phyloP scores from a whole-genome alignment of 2,888 invertebrate genomes.

The Liposcelis brunnea region DNA sequence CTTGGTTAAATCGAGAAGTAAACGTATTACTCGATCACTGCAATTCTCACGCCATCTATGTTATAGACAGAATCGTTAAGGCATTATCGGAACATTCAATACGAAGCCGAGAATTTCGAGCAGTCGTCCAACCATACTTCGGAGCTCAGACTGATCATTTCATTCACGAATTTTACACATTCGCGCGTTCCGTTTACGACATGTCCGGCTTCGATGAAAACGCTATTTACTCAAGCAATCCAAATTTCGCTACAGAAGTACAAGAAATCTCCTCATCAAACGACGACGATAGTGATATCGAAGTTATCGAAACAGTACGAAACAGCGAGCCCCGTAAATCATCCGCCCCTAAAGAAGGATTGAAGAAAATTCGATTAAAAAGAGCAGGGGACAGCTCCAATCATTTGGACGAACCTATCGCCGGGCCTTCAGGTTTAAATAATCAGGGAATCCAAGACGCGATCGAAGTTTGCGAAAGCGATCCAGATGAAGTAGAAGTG shows the following conservation, averaged over 20 bases:
- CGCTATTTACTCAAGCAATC: constrained; percentile 27
- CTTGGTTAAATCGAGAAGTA: constrained; percentile 78
- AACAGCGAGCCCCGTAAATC: too few relatives aligned
- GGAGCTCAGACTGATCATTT: constrained; percentile 65
- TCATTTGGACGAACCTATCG: constrained; percentile 9
- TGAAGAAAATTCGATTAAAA: too few relatives aligned
- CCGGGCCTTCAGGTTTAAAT: constrained; percentile 14
- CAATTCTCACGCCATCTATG: constrained; percentile 44
- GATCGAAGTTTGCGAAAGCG: not conserved
- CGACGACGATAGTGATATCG: constrained; percentile 16
- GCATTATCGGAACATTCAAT: constrained; percentile 9
- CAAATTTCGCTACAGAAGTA: too few relatives aligned
- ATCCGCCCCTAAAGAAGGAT: too few relatives aligned
- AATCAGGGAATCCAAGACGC: not conserved
- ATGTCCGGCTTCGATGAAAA: constrained; percentile 65
- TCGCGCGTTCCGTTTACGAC: constrained; percentile 72
- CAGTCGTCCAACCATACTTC: constrained; percentile 48
- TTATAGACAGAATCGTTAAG: constrained; percentile 27
- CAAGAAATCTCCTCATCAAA: constrained; percentile 19
- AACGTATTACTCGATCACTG: constrained; percentile 47
- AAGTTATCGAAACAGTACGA: too few relatives aligned
- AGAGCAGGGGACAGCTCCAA: too few relatives aligned
- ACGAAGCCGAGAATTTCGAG: constrained; percentile 39
- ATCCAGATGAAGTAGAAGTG: constrained; percentile 34
- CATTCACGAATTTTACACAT: constrained; percentile 72